Evolutionary conservation across 2,797 vertebrate species (phyloP).

Genomic region (Pantherophis alleghaniensis): DNA sequence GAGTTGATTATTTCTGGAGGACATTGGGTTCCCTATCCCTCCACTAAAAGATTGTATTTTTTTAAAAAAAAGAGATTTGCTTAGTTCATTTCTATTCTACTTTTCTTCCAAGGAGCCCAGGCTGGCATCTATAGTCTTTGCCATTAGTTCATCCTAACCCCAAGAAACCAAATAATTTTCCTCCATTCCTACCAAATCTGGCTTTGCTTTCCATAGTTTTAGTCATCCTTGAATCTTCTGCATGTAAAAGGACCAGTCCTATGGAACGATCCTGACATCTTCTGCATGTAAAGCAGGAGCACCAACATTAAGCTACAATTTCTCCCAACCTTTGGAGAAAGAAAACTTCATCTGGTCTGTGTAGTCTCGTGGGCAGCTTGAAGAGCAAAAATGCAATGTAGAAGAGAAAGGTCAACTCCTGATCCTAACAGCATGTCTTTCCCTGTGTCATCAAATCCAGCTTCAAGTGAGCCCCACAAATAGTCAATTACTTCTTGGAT

Average conservation of each 20-base stretch:
- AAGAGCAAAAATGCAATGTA: not conserved
- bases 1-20: not conserved
- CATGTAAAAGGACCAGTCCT: not conserved
- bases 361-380: not conserved
- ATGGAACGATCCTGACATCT: too few relatives aligned
- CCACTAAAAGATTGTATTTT: not conserved
- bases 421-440: too few relatives aligned
- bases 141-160: not conserved
- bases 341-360: too few relatives aligned
- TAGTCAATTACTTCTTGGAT: not conserved
- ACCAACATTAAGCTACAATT: not conserved
- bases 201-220: not conserved
- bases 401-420: not conserved
- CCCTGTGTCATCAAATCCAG: not conserved
- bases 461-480: not conserved
- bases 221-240: not conserved
- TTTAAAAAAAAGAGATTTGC: not conserved
- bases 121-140: not conserved
- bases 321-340: not conserved
- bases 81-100: not conserved
- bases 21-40: not conserved
- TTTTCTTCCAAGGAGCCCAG: not conserved
- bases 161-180: not conserved
- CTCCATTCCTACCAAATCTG: not conserved
- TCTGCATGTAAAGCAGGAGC: not conserved